These are phyloP conservation scores for Morone saxatilis DNA, from an alignment of 2,113 vertebrate species.

Conservation along the genomic window DNA sequence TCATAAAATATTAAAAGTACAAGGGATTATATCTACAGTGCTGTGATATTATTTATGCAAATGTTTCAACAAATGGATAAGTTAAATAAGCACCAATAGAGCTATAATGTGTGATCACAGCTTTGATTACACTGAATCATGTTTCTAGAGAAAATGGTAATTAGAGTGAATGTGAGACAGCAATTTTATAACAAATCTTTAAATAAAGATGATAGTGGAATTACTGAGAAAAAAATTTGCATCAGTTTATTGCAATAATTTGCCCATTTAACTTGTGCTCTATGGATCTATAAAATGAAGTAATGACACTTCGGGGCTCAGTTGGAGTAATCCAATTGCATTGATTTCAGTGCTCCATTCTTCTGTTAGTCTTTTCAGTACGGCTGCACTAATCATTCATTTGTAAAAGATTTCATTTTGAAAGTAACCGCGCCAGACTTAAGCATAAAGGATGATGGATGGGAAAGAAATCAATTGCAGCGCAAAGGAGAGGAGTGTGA, in stretches of 20 bases:
- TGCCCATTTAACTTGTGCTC: constrained; percentile 16
- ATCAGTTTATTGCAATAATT: constrained; percentile 17
- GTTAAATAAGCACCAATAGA: constrained; percentile 34
- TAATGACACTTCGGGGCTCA: constrained; percentile 53
- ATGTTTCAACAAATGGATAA: constrained; percentile 1
- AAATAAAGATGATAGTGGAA: constrained; percentile 22
- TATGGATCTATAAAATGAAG: constrained; percentile 52
- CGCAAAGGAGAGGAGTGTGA: background rate
- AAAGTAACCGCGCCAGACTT: constrained; percentile 45
- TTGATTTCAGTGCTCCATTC: constrained; percentile 37
- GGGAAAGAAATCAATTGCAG: constrained; percentile 21
- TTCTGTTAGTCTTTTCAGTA: constrained; percentile 31
- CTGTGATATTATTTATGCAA: constrained; percentile 12
- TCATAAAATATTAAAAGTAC: constrained; percentile 21
- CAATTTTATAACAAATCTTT: constrained; percentile 26
- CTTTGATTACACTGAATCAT: constrained; percentile 17
- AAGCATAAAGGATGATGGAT: constrained; percentile 52
- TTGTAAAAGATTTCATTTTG: constrained; percentile 57
- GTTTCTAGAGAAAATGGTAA: constrained; percentile 35
- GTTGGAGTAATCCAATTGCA: constrained; percentile 54
- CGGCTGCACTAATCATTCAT: constrained; percentile 41
- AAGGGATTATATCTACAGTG: background rate
- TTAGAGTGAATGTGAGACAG: constrained; percentile 42
- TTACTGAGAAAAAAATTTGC: constrained; percentile 19
- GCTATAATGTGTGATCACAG: constrained; percentile 30